Base-by-base conservation (phyloP, 2,113 vertebrate species). In the Hyla sarda region DNA sequence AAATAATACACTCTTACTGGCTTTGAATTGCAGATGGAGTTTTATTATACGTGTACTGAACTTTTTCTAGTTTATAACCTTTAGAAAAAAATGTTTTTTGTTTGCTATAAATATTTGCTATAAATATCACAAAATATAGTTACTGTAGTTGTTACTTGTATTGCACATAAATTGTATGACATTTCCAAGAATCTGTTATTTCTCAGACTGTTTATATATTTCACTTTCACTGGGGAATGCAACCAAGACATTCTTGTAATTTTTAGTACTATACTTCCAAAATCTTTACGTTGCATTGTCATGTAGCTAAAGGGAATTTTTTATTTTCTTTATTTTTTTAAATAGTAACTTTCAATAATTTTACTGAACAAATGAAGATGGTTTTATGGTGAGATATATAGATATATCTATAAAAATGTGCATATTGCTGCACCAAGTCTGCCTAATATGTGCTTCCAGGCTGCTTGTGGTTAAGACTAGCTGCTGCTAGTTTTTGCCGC, bases 41-140 rank as follows among this genome's bases (percentile, higher is more conserved):
- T 62, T 65, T 62, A 62, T 45, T 14, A 80, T 47, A 9, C 32
- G 37, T 77, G 50, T 8, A 54, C 50, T 81, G 78, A 81, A 81
- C 78, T 81, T 81, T 80, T 62, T n/a, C 78, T 62, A 62, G 54
- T 80, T 80, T 45, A 60, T 60, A 60, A 58, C 54, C 77, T 32
- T 60, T 6, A 58, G 8, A 78, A 32, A 78, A 56, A 56, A 80
- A n/a, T n/a, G n/a, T n/a, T n/a, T n/a, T n/a, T n/a, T n/a, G n/a
- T n/a, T 80, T 5, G 14, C 77, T 60, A n/a, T 52, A 78, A 78
- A 52, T 60, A 54, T 45, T 81, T 81, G 56, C 56, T 62, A 89
- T 85, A 88, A 85, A 87, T 81, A 76, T 89, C 91, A 90, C 91
- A 93, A 93, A 92, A 91, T 90, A 92, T 89, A 92, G 89, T 81